Evolutionary conservation across 2,113 vertebrate species (phyloP).

Genomic region (Halcyon senegalensis): DNA sequence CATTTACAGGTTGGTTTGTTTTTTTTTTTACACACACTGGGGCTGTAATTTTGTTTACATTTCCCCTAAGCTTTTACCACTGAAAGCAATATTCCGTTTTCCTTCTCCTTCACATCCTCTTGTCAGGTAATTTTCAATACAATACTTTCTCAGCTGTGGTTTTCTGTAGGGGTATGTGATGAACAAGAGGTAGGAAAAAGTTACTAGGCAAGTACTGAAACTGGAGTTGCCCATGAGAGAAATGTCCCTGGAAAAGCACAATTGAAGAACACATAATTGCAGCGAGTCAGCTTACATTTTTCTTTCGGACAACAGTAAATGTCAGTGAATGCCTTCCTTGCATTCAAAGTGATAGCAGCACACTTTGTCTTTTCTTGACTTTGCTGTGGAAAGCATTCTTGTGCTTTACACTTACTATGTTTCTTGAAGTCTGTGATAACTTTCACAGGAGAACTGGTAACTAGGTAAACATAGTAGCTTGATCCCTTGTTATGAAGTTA

Average conservation of each 20-base stretch:
- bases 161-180: neutral
- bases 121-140: neutral
- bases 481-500: neutral
- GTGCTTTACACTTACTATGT: neutral
- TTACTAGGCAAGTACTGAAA: neutral
- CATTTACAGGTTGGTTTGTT: neutral
- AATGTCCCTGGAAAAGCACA: neutral
- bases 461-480: neutral
- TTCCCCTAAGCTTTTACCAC: neutral
- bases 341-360: neutral
- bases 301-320: neutral
- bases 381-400: neutral
- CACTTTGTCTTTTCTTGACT: neutral
- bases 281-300: fast-evolving
- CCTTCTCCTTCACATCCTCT: neutral
- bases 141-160: neutral
- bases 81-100: neutral
- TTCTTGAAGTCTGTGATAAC: neutral
- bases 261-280: neutral
- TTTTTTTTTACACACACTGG: neutral
- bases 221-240: neutral
- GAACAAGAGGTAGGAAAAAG: neutral
- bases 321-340: neutral
- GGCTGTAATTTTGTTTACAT: neutral
- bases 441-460: neutral